Base-by-base conservation (phyloP, 64 coral and sea anemone species). In the Stylophora pistillata region DNA sequence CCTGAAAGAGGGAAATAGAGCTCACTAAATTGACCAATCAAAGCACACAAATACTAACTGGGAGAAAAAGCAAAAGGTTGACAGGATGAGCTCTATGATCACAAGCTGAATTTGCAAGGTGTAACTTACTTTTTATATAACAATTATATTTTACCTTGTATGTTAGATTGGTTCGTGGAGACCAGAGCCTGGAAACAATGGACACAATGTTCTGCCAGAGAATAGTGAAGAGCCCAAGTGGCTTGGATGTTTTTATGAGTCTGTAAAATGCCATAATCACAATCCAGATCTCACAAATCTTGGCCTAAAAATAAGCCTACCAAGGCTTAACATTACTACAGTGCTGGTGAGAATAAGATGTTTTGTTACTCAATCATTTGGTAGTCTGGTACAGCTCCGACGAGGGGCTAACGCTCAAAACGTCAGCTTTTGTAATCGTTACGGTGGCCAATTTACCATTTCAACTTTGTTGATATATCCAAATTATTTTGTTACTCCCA, bases 221-320 rank as follows among this genome's bases (percentile, higher is more conserved):
- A 78, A 57, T 13, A 75, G 58, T 26, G 74, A 92, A 27, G 81
- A 83, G 14, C 71, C 84, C 10, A 14, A 59, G 5, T 92, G 90
- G 90, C 31, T 92, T 10, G 90, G 90, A 6, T 33, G 41, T 53
- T 92, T 86, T 34, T 56, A 72, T 23, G 90, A 92, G 11, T 27
- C 85, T 13, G 82, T 86, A 10, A 92, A 92, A 58, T 92, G 90
- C 41, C 90, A 92, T 47, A 92, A 92, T 28, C 82, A 92, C 27
- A 86, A 92, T 72, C 90, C 90, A n/a, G 83, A 74, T 53, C 23
- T 7, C 2, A 25, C 52, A 25, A 82, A 61, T 1, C 41, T 68
- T 32, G 52, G 29, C 23, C 60, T 53, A 13, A 4, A 3, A 66
- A 33, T 5, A n/a, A 53, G 20, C 29, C 15, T 74, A 34, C 72